Evolutionary conservation across 1,140 invertebrate genomes (phyloP).

Genomic region (Pseudoatta argentina): DNA sequence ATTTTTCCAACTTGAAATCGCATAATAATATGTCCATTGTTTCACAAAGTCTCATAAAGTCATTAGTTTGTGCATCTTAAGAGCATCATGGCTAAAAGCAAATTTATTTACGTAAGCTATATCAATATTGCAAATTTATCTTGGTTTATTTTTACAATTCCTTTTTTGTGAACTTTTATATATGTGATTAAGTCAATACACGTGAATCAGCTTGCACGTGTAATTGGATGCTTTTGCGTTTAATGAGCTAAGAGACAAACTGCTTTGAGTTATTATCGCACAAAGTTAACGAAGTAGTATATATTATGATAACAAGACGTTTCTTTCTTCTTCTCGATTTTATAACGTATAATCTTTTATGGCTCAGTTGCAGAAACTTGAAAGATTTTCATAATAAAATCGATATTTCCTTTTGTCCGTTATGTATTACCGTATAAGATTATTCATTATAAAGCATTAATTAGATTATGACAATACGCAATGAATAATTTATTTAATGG

Average conservation of each 20-base stretch:
- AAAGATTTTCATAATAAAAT: neutral
- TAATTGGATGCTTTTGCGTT: neutral
- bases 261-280: conserved; percentile 23
- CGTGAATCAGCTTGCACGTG: neutral
- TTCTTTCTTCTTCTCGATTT: neutral
- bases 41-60: neutral
- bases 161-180: neutral
- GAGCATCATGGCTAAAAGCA: neutral
- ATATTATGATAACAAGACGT: neutral
- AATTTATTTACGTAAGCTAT: neutral
- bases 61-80: neutral
- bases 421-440: neutral
- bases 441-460: neutral
- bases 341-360: neutral
- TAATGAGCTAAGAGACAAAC: conserved; percentile 19
- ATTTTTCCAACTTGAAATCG: conserved; percentile 1
- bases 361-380: neutral
- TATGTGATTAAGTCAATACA: conserved; percentile 8
- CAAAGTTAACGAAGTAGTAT: conserved; percentile 7
- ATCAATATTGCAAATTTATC: neutral
- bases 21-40: neutral
- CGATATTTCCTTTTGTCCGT: neutral
- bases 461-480: neutral
- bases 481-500: neutral
- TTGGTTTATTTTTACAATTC: neutral